Percentiles rank a stretch among this genome's conserved stretches.
These are phyloP conservation scores for Macrotis lagotis DNA, from an alignment of 2,113 vertebrate genomes.

Conservation along the genomic window DNA sequence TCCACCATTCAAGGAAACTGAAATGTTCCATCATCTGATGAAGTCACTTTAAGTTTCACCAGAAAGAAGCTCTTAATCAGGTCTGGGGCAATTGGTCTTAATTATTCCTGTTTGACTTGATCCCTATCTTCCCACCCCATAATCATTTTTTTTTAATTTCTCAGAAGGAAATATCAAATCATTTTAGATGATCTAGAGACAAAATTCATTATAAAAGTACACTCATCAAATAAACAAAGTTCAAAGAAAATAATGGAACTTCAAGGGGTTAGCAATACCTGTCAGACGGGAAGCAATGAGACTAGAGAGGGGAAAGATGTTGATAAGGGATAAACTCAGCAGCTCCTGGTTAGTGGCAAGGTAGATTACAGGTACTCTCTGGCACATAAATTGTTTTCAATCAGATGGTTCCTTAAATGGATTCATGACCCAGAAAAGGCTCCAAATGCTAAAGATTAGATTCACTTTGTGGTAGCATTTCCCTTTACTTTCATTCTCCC, in stretches of 20 bases:
- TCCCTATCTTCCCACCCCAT: not conserved
- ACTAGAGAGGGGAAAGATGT: not conserved
- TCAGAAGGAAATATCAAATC: not conserved
- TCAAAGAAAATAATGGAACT: not conserved
- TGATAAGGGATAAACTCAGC: not conserved
- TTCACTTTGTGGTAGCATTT: not conserved
- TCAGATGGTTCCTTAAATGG: not conserved
- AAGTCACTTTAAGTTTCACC: not conserved
- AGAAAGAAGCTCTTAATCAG: not conserved
- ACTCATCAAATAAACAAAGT: not conserved
- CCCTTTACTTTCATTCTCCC: not conserved
- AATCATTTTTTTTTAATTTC: not conserved
- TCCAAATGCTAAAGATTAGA: not conserved
- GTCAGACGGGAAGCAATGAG: not conserved
- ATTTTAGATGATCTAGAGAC: not conserved
- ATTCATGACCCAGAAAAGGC: not conserved
- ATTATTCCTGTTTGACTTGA: not conserved
- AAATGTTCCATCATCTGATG: not conserved
- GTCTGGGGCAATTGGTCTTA: not conserved
- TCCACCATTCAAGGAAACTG: not conserved
- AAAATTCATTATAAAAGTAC: not conserved
- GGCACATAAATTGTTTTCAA: not conserved
- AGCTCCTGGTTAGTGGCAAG: not conserved
- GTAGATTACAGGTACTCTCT: not conserved
- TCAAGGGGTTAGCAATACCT: not conserved